A percentile compares a stretch with the other conserved stretches of the same genome.
Conservation (phyloP, 1,140 invertebrate species). For the Nasonia vitripennis region DNA sequence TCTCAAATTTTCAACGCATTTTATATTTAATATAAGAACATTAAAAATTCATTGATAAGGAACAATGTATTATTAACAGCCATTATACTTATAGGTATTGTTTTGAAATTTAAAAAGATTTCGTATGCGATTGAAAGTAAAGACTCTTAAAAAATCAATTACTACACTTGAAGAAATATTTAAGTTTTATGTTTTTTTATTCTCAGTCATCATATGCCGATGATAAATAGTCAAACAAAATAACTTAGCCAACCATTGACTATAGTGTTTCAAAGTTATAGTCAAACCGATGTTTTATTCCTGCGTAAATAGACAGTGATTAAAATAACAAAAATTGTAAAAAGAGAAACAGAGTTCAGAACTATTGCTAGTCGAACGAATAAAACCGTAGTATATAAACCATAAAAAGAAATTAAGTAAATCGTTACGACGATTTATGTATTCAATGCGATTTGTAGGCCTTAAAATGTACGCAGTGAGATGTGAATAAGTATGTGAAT, state of each 20-base stretch:
- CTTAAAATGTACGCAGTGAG: constrained; percentile 42
- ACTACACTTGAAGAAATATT: not conserved
- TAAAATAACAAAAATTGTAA: constrained; percentile 27
- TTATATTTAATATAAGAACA: not conserved
- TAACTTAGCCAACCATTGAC: not conserved
- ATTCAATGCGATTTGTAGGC: constrained; percentile 40
- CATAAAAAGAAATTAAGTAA: constrained; percentile 8
- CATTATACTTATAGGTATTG: not conserved
- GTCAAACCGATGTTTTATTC: not conserved
- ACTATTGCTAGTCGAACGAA: constrained; percentile 14
- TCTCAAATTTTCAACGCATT: not conserved
- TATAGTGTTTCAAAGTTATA: not conserved
- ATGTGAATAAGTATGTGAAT: constrained; percentile 35
- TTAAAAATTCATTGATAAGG: not conserved
- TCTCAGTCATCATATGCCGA: not conserved
- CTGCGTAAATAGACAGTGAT: not conserved
- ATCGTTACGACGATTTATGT: not conserved
- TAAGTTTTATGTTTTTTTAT: not conserved
- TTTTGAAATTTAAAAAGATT: not conserved
- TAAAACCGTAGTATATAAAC: not conserved
- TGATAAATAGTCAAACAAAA: not conserved
- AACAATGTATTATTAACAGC: not conserved
- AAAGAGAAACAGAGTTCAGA: not conserved
- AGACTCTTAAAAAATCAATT: not conserved
- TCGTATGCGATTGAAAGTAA: not conserved